Percentiles rank a stretch among this genome's conserved stretches.
These are phyloP conservation scores for Hydra vulgaris DNA, from an alignment of 30 jellyfish, hydroid and myxozoan species.

Conservation along the genomic window DNA sequence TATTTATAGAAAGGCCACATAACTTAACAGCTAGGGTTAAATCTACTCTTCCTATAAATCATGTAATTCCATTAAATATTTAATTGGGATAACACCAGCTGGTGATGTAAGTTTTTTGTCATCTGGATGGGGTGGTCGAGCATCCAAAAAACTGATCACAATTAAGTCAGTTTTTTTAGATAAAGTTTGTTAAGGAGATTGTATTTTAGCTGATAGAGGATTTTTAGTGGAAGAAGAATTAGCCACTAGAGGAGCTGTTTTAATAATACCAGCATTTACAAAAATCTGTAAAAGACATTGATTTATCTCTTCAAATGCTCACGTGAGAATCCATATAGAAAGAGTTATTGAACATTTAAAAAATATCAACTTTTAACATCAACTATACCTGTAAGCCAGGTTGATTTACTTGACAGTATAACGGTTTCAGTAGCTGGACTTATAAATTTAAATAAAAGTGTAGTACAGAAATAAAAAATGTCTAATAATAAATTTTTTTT, in stretches of 20 bases:
- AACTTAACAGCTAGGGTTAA: conserved; percentile 16
- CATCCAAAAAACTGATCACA: conserved; percentile 46
- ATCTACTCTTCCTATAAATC: conserved; percentile 31
- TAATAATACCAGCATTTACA: conserved; percentile 49
- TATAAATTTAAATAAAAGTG: conserved; percentile 32
- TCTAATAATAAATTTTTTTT: not conserved
- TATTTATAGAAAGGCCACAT: conserved; percentile 32
- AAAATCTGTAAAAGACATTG: conserved; percentile 64
- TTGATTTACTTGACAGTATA: conserved; percentile 34
- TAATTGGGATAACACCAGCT: conserved; percentile 43
- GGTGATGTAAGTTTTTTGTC: conserved; percentile 63
- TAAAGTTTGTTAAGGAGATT: conserved; percentile 28
- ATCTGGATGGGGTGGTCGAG: conserved; percentile 68
- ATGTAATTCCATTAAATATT: conserved; percentile 41
- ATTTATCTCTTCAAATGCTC: conserved; percentile 30
- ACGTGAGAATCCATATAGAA: conserved; percentile 59
- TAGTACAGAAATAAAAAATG: conserved; percentile 9
- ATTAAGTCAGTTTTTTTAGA: conserved; percentile 40
- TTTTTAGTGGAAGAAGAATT: conserved; percentile 41
- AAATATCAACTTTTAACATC: conserved; percentile 33
- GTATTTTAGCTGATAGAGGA: conserved; percentile 64
- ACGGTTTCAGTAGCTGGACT: conserved; percentile 30
- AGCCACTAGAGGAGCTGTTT: conserved; percentile 33
- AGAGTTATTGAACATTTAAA: conserved; percentile 43
- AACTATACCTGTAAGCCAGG: conserved; percentile 39